Percentiles rank a stretch among this genome's conserved stretches.
Evolutionary conservation across 1,140 invertebrate species (phyloP).

Genomic region (silkworm (Bombyx mori)): ASM3026992v2 NC_085133.1:2935001-2935500

Average conservation of each 20-base stretch:
- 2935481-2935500: constrained; percentile 24
- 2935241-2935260: too few relatives aligned
- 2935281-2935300: constrained; percentile 29
- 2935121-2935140: too few relatives aligned
- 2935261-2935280: background rate
- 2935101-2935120: too few relatives aligned
- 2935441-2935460: constrained; percentile 35
- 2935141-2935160: too few relatives aligned
- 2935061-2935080: too few relatives aligned
- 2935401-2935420: constrained; percentile 4
- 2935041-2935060: too few relatives aligned
- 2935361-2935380: constrained; percentile 47
- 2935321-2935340: constrained; percentile 12
- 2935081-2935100: too few relatives aligned
- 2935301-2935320: constrained; percentile 36
- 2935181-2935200: too few relatives aligned
- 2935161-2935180: too few relatives aligned
- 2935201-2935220: background rate
- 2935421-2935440: too few relatives aligned
- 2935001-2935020: too few relatives aligned
- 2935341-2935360: constrained; percentile 52
- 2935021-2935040: too few relatives aligned
- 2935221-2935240: background rate
- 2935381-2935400: constrained; percentile 17
- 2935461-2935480: constrained; percentile 46